phyloP scores from a whole-genome alignment of 2,888 invertebrate genomes.

The Rosalia funebris region DNA sequence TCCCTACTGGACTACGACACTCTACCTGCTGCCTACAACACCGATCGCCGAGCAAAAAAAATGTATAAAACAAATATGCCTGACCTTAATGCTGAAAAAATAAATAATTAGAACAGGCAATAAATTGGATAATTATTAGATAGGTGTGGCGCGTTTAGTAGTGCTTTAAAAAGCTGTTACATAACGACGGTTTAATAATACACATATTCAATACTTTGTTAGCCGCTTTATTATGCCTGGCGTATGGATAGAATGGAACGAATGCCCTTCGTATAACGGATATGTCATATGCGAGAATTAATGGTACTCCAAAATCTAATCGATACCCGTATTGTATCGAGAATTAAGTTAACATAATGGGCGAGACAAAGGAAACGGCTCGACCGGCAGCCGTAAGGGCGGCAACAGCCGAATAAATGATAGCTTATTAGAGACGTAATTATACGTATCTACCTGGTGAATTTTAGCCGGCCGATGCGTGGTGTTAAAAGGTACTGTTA shows the following conservation, averaged over 20 bases:
- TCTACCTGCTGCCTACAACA: no score
- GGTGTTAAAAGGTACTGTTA: no score
- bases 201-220: slow-evolving; percentile 7
- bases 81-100: slow-evolving; percentile 10
- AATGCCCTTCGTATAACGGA: slow-evolving; percentile 9
- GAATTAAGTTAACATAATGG: neutral
- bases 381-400: neutral
- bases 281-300: slow-evolving; percentile 1
- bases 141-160: slow-evolving; percentile 5
- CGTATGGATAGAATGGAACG: neutral
- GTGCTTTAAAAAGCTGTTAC: slow-evolving; percentile 3
- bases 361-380: neutral
- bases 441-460: neutral
- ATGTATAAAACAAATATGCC: neutral
- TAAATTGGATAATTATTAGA: slow-evolving; percentile 14
- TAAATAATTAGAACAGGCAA: slow-evolving; percentile 8
- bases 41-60: neutral
- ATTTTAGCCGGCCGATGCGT: no score
- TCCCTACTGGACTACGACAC: no score
- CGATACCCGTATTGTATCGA: neutral
- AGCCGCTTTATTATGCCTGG: neutral
- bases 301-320: slow-evolving; percentile 4
- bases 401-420: neutral
- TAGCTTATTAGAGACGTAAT: neutral
- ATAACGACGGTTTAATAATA: slow-evolving; percentile 15